phyloP scores from a whole-genome alignment of 2,797 vertebrate genomes.

The Lacerta bilineata region DNA sequence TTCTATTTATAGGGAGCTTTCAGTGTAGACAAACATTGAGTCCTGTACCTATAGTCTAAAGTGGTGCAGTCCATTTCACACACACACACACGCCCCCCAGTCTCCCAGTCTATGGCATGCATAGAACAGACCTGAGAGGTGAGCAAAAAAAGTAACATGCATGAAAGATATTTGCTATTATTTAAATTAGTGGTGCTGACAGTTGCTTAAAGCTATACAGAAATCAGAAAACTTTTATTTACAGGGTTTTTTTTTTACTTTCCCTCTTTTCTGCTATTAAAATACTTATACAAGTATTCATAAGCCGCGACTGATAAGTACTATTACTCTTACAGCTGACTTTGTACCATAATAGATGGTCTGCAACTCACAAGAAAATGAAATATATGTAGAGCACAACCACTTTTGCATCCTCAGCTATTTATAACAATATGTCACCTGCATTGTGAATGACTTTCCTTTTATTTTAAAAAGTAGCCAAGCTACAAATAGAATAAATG shows the following conservation, averaged over 20 bases:
- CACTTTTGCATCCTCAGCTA: conserved; percentile 58
- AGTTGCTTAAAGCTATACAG: neutral
- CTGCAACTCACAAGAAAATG: conserved; percentile 44
- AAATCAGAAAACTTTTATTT: neutral
- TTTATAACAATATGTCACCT: conserved; percentile 55
- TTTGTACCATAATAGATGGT: conserved; percentile 53
- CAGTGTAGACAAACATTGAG: neutral
- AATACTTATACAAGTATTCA: conserved; percentile 51
- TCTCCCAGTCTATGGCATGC: neutral
- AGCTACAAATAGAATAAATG: conserved; percentile 30
- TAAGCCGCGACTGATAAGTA: conserved; percentile 23
- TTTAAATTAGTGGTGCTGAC: neutral
- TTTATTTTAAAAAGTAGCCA: conserved; percentile 41
- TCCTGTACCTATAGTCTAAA: neutral
- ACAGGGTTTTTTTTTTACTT: neutral
- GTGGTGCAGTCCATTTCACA: neutral
- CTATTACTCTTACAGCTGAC: conserved; percentile 49
- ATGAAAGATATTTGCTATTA: neutral
- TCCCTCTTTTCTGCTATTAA: conserved; percentile 24
- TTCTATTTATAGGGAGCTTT: neutral
- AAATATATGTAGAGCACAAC: conserved; percentile 43
- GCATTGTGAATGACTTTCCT: conserved; percentile 39
- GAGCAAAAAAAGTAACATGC: neutral
- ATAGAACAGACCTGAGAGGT: neutral
- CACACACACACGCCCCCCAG: too few relatives aligned